Conservation (phyloP, 1,140 invertebrate genomes). For the Cyphomyrmex costatus region DNA sequence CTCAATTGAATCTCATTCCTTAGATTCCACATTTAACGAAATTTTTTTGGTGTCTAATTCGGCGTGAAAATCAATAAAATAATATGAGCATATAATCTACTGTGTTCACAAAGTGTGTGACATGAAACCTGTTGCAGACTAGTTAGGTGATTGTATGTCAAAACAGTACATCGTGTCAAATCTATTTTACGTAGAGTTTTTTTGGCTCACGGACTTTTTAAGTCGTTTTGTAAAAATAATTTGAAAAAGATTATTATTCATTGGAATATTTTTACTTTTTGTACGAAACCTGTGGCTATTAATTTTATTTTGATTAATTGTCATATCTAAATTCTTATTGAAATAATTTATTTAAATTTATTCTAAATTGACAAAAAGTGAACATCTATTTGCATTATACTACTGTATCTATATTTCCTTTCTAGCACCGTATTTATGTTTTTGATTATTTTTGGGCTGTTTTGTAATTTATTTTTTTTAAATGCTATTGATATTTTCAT, state of each 20-base stretch:
- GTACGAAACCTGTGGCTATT: background rate
- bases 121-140: slow-evolving; percentile 51
- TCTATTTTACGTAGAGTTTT: background rate
- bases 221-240: slow-evolving; percentile 9
- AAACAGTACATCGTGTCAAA: slow-evolving; percentile 32
- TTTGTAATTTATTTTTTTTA: background rate
- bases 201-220: background rate
- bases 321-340: background rate
- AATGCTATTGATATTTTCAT: background rate
- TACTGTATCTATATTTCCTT: background rate
- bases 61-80: slow-evolving; percentile 47
- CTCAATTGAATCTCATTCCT: background rate
- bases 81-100: slow-evolving; percentile 51
- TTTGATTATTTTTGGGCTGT: background rate
- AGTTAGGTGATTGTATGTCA: slow-evolving; percentile 21
- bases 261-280: background rate
- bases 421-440: background rate
- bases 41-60: background rate
- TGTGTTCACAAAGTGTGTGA: slow-evolving; percentile 36
- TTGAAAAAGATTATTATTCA: slow-evolving; percentile 3
- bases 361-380: background rate
- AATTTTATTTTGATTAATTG: background rate
- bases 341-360: slow-evolving; percentile 14
- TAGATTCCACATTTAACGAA: background rate
- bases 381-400: background rate